Evolutionary conservation across 2,797 vertebrate genomes (phyloP), one percentile per base, ranked within the genome.

Genomic region (Nannoperca obscura): DNA sequence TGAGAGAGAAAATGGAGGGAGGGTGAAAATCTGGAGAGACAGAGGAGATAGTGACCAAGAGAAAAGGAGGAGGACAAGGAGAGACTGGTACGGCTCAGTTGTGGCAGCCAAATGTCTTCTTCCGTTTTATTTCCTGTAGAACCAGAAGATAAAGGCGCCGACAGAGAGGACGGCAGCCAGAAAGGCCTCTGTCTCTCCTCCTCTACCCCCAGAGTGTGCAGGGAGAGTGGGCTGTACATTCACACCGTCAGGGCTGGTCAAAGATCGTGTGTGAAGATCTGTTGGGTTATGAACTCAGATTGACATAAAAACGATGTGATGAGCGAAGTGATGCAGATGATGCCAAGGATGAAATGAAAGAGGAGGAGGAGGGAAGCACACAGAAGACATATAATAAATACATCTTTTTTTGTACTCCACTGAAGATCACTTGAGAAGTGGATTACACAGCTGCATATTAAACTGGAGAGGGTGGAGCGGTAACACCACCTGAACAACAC

Each of bases 91-190:
- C 42, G 27, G 49, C 46, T 58, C 30, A 55, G 40, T 52, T 64
- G 72, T 62, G 57, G 59, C 61, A 72, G 63, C 11, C 38, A 78
- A 53, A 85, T 66, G 59, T 66, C 42, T 74, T 76, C 53, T 70
- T 64, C 42, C 59, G 49, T 75, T 71, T 74, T 63, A 71, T 67
- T 67, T 77, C 47, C 62, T 57, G 67, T 62, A 13, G 55, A 61
- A 66, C 30, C 52, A 46, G 44, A 36, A 67, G 34, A 63, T 36
- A 49, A 42, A 68, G 58, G 27, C 60, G 57, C 69, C 58, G 78
- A 73, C 67, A 70, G 66, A 53, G 57, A 75, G 47, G 55, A 50
- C 27, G 69, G 67, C 73, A 65, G 40, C 5, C 50, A 52, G 34
- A 60, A 55, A 57, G 10, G 47, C 24, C 58, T 7, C 47, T 1